Conservation (phyloP, 1,140 invertebrate genomes). For the Aphaenogaster floridana region DNA sequence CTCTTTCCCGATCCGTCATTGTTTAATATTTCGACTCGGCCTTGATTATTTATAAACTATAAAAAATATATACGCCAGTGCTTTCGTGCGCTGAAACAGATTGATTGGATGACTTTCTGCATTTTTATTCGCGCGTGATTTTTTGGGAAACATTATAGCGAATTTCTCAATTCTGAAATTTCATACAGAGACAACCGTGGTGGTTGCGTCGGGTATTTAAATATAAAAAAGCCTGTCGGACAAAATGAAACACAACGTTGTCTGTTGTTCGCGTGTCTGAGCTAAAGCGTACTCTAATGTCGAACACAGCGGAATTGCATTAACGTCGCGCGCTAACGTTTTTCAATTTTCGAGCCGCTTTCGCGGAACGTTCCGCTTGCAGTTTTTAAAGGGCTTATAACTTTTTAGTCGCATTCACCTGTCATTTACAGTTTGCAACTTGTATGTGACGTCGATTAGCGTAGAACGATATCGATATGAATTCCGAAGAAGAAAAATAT, state of each 20-base stretch:
- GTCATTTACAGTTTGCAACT: background rate
- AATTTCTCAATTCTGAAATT: constrained; percentile 22
- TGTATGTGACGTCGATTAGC: constrained; percentile 26
- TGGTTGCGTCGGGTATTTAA: background rate
- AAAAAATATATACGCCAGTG: background rate
- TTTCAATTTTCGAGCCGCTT: constrained; percentile 22
- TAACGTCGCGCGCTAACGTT: constrained; percentile 47
- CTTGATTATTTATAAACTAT: constrained; percentile 26
- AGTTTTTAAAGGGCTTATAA: constrained; percentile 44
- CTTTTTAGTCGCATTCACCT: constrained; percentile 36
- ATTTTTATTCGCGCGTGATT: background rate
- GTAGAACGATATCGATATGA: constrained; percentile 8
- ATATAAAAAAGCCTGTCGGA: background rate
- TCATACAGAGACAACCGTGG: background rate
- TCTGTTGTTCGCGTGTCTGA: constrained; percentile 12
- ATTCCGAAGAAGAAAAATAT: background rate
- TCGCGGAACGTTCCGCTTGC: constrained; percentile 40
- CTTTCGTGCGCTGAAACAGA: background rate
- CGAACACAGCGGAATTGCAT: constrained; percentile 38
- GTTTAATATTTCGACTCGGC: constrained; percentile 10
- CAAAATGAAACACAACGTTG: background rate
- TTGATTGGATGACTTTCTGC: background rate
- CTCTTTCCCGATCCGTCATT: constrained; percentile 3
- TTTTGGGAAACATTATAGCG: background rate
- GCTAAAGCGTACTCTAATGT: constrained; percentile 32